A percentile compares a stretch with the other conserved stretches of the same genome.
phyloP scores from a whole-genome alignment of 2,113 vertebrate species.

The Epinephelus moara region DNA sequence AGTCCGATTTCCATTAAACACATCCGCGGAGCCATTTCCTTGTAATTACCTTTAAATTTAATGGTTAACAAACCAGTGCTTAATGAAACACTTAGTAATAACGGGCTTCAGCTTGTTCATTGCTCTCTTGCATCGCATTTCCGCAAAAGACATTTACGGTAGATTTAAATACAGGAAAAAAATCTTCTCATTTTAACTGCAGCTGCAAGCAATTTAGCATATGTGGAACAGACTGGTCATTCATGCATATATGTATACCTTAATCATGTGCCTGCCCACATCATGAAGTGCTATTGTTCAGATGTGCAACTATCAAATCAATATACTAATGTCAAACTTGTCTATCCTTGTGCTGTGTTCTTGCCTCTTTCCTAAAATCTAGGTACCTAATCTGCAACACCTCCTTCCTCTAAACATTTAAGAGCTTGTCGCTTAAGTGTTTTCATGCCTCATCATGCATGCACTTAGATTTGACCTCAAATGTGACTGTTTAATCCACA shows the following conservation, averaged over 20 bases:
- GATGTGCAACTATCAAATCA: neutral
- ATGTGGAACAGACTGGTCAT: neutral
- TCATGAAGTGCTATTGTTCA: neutral
- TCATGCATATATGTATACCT: neutral
- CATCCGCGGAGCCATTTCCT: slow-evolving; percentile 64
- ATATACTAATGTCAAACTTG: neutral
- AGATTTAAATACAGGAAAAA: neutral
- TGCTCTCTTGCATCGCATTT: slow-evolving; percentile 10
- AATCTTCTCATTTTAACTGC: neutral
- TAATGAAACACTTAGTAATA: slow-evolving; percentile 68
- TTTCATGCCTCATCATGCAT: slow-evolving; percentile 11
- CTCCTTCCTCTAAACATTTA: neutral
- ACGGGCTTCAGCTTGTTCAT: slow-evolving; percentile 19
- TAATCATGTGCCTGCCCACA: neutral
- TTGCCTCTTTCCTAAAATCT: neutral
- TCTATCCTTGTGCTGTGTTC: neutral
- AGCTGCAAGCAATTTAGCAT: neutral
- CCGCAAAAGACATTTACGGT: neutral
- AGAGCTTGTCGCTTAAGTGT: neutral
- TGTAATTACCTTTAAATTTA: slow-evolving; percentile 62
- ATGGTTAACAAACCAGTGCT: slow-evolving; percentile 46
- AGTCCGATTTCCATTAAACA: slow-evolving; percentile 38
- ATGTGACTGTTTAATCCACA: slow-evolving; percentile 29
- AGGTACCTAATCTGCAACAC: neutral
- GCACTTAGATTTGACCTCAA: slow-evolving; percentile 14